Evolutionary conservation across 2,888 invertebrate species (phyloP).

Genomic region (Deilephila elpenor): DNA sequence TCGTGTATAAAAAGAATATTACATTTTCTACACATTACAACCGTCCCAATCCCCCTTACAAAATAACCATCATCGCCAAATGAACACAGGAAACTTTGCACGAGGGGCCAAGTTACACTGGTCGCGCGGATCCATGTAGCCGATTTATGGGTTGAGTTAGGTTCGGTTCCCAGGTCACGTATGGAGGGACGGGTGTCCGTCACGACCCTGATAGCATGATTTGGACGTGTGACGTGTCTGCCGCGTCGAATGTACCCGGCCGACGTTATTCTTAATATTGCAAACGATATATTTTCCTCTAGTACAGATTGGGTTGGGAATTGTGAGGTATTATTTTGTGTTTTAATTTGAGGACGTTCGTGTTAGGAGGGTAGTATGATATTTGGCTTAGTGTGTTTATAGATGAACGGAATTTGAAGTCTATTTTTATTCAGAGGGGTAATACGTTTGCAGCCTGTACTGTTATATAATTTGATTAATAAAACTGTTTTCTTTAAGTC

Average conservation of each 20-base stretch:
- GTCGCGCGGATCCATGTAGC: conserved; percentile 53
- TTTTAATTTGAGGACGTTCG: background rate
- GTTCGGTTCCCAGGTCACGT: conserved; percentile 77
- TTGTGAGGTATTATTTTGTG: background rate
- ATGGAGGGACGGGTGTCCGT: conserved; percentile 71
- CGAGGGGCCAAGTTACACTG: conserved; percentile 37
- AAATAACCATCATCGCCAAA: conserved; percentile 18
- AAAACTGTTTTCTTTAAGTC: no score
- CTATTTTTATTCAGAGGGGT: no score
- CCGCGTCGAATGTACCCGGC: conserved; percentile 33
- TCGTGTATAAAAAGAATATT: background rate
- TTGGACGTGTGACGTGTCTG: conserved; percentile 72
- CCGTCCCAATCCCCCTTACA: background rate
- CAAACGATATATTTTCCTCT: conserved; percentile 32
- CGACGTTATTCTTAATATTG: conserved; percentile 45
- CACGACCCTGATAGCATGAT: conserved; percentile 77
- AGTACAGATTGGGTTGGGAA: background rate
- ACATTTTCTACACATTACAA: background rate
- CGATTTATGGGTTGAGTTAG: conserved; percentile 74
- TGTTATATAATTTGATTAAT: no score
- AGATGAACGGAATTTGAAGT: no score
- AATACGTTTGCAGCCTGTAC: no score
- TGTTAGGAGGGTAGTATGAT: background rate
- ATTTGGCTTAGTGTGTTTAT: no score
- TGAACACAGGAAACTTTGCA: background rate